phyloP scores from a whole-genome alignment of 2,888 invertebrate genomes.

The Dryobota labecula region DNA sequence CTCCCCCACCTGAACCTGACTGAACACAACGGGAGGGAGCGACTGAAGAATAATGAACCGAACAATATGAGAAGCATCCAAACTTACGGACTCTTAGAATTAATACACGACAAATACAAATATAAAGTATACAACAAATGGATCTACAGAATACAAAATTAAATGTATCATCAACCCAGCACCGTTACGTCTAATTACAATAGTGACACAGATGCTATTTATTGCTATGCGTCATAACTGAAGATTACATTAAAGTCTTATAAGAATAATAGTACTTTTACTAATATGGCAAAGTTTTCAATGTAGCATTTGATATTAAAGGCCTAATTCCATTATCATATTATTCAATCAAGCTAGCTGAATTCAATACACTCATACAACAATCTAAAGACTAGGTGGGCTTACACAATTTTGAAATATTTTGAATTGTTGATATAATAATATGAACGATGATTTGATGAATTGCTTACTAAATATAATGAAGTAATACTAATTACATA shows the following conservation, averaged over 20 bases:
- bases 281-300: conserved; percentile 91
- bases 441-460: conserved; percentile 65
- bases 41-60: conserved; percentile 81
- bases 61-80: conserved; percentile 85
- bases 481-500: conserved; percentile 71
- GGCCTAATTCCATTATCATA: conserved; percentile 83
- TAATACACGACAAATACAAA: conserved; percentile 85
- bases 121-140: conserved; percentile 84
- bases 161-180: conserved; percentile 89
- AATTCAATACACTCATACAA: conserved; percentile 81
- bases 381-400: conserved; percentile 89
- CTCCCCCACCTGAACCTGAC: conserved; percentile 52
- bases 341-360: conserved; percentile 81
- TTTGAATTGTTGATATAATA: conserved; percentile 68
- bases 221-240: conserved; percentile 82
- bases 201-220: conserved; percentile 86
- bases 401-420: conserved; percentile 83
- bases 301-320: conserved; percentile 87
- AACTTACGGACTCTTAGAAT: conserved; percentile 82
- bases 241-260: conserved; percentile 87
- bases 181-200: conserved; percentile 88
- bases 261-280: conserved; percentile 88
- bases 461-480: conserved; percentile 64
- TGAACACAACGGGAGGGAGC: conserved; percentile 54
- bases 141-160: conserved; percentile 87